Conservation (phyloP, 2,797 vertebrate species). For the Onychomys arenicola region DNA sequence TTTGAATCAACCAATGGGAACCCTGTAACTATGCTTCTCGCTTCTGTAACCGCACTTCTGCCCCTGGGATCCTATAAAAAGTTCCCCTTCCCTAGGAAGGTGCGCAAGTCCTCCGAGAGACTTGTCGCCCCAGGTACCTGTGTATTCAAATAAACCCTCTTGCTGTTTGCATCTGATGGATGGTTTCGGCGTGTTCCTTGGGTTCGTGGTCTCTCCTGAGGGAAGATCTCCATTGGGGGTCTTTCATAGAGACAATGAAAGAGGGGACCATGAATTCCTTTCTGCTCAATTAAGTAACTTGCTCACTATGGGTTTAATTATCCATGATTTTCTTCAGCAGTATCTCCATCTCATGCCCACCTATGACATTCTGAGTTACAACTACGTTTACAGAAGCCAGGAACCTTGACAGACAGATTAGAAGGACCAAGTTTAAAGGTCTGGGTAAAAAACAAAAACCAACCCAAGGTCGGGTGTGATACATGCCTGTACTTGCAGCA, state of each 20-base stretch:
- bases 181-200: too few species aligned
- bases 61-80: too few species aligned
- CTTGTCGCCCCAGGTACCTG: too few species aligned
- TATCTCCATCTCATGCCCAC: neutral
- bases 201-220: too few species aligned
- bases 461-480: neutral
- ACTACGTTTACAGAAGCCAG: neutral
- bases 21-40: too few species aligned
- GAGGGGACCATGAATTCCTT: conserved; percentile 60
- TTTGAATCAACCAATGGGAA: too few species aligned
- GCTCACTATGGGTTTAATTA: conserved; percentile 76
- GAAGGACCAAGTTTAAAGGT: conserved; percentile 3
- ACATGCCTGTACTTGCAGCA: neutral
- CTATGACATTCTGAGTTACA: neutral
- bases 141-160: too few species aligned
- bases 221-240: too few species aligned
- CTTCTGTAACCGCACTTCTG: too few species aligned
- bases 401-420: neutral
- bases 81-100: too few species aligned
- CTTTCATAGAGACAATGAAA: conserved; percentile 63
- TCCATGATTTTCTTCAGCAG: conserved; percentile 40
- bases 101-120: too few species aligned
- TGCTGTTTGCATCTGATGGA: too few species aligned
- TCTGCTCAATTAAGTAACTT: conserved; percentile 76
- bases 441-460: neutral